Base-by-base conservation (phyloP, 2,888 invertebrate species). In the Drosophila setosimentum region DNA sequence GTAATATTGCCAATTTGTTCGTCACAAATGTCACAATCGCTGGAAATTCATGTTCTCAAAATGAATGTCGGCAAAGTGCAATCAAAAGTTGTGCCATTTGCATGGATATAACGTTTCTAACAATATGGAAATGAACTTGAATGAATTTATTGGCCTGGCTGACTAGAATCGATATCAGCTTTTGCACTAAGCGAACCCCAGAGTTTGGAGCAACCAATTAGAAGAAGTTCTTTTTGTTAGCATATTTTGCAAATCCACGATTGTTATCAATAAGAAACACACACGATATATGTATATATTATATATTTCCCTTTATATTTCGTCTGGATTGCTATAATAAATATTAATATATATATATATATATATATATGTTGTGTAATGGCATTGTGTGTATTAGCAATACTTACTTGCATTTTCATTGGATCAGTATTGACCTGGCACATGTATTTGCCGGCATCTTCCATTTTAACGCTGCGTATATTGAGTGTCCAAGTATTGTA, bases 351-450 rank as follows among this genome's bases (percentile, higher is more conserved):
- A 10, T 7, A 8, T 30, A 8, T 33, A 42, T 21, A 21, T 13
- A n/a, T 21, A 21, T 42, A 8, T 8, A 13, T 18, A 3, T 27
- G 27, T 33, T 33, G 13, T 13, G 2, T 18, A 18, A 16, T 35
- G n/a, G 40, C 4, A 3, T 2, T 37, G 7, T 42, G 21, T 42
- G n/a, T n/a, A n/a, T 40, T 40, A 21, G n/a, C 5, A 21, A 11
- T 62, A 91, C 91, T 91, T 94, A 97, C 97, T 96, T 97, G 97
- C 95, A 97, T 97, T 94, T 97, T 97, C 97, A 97, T 97, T 55
- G 97, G 98, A 93, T 97, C 97, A 69, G 98, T 98, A 94, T 98
- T 98, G 91, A 98, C 97, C 95, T 98, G 98, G 94, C 97, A 98
- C 98, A 98, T 98, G 93, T 98, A 98, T 93, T 96, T 96, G 89